A percentile compares a stretch with the other conserved stretches of the same genome.
Evolutionary conservation across 2,888 invertebrate genomes (phyloP).

Genomic region (Trichopria drosophilae): DNA sequence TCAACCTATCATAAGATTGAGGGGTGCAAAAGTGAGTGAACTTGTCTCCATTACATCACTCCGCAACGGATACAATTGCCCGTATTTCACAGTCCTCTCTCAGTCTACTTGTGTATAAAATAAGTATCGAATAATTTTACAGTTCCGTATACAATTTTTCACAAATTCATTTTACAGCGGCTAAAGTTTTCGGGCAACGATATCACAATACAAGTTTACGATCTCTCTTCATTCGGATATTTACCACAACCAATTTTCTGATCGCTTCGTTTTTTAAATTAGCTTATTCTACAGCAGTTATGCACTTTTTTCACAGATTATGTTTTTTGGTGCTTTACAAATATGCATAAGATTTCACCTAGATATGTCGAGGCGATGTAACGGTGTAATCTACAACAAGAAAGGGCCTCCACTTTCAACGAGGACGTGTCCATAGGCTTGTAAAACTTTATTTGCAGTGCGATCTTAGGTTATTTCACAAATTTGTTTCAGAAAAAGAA

Average conservation of each 20-base stretch:
- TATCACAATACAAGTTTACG: too few species aligned
- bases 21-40: too few species aligned
- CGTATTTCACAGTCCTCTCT: too few species aligned
- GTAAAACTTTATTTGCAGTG: conserved; percentile 74
- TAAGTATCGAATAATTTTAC: too few species aligned
- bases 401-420: conserved; percentile 74
- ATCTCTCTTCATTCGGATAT: conserved; percentile 64
- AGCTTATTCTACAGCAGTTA: conserved; percentile 72
- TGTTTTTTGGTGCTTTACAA: conserved; percentile 69
- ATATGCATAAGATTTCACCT: conserved; percentile 66
- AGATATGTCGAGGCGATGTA: conserved; percentile 70
- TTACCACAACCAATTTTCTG: conserved; percentile 83
- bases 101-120: too few species aligned
- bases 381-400: conserved; percentile 86
- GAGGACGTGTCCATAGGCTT: conserved; percentile 72
- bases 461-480: conserved; percentile 73
- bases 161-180: too few species aligned
- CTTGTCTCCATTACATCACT: too few species aligned
- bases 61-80: too few species aligned
- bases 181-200: too few species aligned
- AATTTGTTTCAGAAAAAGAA: conserved; percentile 79
- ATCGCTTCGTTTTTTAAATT: conserved; percentile 83
- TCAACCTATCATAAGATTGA: too few species aligned
- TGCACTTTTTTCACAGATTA: conserved; percentile 68
- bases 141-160: too few species aligned